Evolutionary conservation across 2,888 invertebrate genomes (phyloP).

Genomic region (Plebejus anna): DNA sequence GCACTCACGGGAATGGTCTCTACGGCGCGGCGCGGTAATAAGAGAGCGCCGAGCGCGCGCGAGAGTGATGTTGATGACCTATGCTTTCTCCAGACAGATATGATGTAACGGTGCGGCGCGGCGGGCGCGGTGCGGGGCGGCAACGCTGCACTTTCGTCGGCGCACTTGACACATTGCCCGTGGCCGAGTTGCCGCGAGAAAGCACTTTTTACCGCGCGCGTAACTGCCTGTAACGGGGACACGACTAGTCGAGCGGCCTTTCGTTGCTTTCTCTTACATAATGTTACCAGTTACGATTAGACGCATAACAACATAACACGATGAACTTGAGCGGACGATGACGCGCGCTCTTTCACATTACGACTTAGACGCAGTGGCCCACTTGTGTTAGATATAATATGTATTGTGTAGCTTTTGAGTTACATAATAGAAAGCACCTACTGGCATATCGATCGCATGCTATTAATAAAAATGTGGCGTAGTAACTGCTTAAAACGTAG

Average conservation of each 20-base stretch:
- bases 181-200: slow-evolving; percentile 77
- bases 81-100: slow-evolving; percentile 72
- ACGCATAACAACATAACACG: slow-evolving; percentile 63
- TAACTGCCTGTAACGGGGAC: slow-evolving; percentile 66
- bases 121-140: slow-evolving; percentile 45
- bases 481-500: slow-evolving; percentile 8
- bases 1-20: neutral
- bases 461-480: slow-evolving; percentile 4
- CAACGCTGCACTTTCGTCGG: slow-evolving; percentile 76
- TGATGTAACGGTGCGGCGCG: slow-evolving; percentile 68
- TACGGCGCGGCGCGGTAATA: slow-evolving; percentile 7
- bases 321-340: slow-evolving; percentile 66
- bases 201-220: slow-evolving; percentile 75
- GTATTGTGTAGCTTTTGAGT: slow-evolving; percentile 1
- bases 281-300: slow-evolving; percentile 67
- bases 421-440: slow-evolving; percentile 15
- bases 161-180: slow-evolving; percentile 80
- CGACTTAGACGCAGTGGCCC: slow-evolving; percentile 8
- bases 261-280: slow-evolving; percentile 77
- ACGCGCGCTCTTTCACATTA: slow-evolving; percentile 38
- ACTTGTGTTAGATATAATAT: neutral
- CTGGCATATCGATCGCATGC: slow-evolving; percentile 31
- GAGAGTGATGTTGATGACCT: slow-evolving; percentile 63
- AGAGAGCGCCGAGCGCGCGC: slow-evolving; percentile 36
- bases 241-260: slow-evolving; percentile 69